Evolutionary conservation across 2,888 invertebrate species (phyloP).

Genomic region (Tetropium fuscum): DNA sequence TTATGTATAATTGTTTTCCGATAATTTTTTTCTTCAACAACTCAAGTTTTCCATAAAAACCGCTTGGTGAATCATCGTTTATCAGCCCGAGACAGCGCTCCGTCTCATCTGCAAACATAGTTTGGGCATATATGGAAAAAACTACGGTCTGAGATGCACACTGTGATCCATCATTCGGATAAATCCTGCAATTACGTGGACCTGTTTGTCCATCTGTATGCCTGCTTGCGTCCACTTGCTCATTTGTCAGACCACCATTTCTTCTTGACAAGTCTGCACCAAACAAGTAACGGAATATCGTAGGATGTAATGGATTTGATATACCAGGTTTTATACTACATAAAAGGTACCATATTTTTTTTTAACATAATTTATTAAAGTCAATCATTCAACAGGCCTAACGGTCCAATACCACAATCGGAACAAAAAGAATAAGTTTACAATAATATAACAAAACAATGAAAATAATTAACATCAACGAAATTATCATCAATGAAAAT

Average conservation of each 20-base stretch:
- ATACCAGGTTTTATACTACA: no score
- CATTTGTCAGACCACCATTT: slow-evolving; percentile 24
- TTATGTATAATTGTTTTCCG: slow-evolving; percentile 28
- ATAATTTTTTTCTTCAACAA: slow-evolving; percentile 25
- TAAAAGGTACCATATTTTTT: no score
- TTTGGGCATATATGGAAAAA: slow-evolving; percentile 33
- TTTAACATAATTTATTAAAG: no score
- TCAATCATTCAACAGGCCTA: no score
- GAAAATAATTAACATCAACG: no score
- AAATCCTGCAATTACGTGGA: slow-evolving; percentile 36
- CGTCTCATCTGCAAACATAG: slow-evolving; percentile 32
- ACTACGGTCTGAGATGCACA: slow-evolving; percentile 29
- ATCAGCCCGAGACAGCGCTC: slow-evolving; percentile 33
- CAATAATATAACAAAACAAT: no score
- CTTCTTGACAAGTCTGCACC: no score
- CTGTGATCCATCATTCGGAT: slow-evolving; percentile 34
- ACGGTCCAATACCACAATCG: no score
- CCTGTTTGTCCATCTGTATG: slow-evolving; percentile 34
- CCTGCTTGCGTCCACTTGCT: slow-evolving; percentile 36
- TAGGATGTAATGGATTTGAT: no score
- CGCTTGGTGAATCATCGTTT: slow-evolving; percentile 29
- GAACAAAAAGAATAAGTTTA: no score
- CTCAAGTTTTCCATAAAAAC: slow-evolving; percentile 26
- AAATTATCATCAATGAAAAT: no score
- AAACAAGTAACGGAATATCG: no score